Conservation (phyloP, 2,113 vertebrate genomes). For the Elgaria multicarinata region DNA sequence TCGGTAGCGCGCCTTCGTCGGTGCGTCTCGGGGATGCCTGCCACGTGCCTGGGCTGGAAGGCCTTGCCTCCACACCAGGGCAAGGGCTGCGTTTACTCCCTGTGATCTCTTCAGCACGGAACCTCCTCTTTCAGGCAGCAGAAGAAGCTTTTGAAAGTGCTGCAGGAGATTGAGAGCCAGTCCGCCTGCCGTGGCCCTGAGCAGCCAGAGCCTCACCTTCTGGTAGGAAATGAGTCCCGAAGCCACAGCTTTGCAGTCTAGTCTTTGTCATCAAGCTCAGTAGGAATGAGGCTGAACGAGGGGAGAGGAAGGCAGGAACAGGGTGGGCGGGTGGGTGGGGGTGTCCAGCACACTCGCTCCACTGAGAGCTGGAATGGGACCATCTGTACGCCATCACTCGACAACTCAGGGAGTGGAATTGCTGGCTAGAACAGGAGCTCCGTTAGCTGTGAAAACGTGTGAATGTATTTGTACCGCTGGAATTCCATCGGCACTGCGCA, state of each 20-base stretch:
- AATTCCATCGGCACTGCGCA: too few species aligned
- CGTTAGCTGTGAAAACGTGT: background rate
- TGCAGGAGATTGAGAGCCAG: slow-evolving; percentile 76
- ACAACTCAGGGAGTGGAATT: background rate
- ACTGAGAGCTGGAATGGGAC: background rate
- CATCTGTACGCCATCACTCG: background rate
- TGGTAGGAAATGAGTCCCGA: slow-evolving; percentile 52
- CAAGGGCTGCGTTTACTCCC: background rate
- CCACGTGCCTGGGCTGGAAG: background rate
- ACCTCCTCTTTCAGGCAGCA: slow-evolving; percentile 83
- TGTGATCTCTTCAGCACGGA: slow-evolving; percentile 15
- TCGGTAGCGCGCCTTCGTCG: too few species aligned
- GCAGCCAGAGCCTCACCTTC: slow-evolving; percentile 34
- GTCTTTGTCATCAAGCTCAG: background rate
- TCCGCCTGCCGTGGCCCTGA: slow-evolving; percentile 42
- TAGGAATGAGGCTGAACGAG: background rate
- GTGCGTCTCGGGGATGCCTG: background rate
- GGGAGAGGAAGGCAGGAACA: too few species aligned
- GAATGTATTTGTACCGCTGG: background rate
- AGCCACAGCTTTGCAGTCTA: background rate
- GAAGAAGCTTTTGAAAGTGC: slow-evolving; percentile 81
- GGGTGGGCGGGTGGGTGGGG: too few species aligned
- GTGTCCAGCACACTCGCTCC: too few species aligned
- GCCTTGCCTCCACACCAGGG: background rate
- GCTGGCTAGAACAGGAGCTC: too few species aligned